Conservation (phyloP, 2,113 vertebrate species). For the Atlantisia rogersi region DNA sequence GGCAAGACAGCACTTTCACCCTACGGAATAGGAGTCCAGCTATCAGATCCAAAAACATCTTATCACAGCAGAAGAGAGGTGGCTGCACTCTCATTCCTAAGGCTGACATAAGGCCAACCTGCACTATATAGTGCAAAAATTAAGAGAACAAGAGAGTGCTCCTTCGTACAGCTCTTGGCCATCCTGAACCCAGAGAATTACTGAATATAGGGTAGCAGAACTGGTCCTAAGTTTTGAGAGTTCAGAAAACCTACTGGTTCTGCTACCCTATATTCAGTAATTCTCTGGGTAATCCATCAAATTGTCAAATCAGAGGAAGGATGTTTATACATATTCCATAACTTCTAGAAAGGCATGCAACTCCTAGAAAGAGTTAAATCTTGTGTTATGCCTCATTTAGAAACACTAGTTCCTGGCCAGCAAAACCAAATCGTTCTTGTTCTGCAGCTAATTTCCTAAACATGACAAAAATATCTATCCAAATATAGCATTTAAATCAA, state of each 20-base stretch:
- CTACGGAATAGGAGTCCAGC: not conserved
- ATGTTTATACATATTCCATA: not conserved
- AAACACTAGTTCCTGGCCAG: not conserved
- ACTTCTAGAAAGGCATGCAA: not conserved
- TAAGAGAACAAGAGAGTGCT: not conserved
- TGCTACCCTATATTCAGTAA: not conserved
- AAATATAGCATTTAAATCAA: not conserved
- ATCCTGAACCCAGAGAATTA: not conserved
- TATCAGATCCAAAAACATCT: not conserved
- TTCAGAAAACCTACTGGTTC: not conserved
- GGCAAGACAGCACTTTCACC: not conserved
- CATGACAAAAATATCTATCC: not conserved
- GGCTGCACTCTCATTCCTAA: not conserved
- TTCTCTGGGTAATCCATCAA: not conserved
- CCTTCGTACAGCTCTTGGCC: accelerated
- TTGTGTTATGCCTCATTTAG: not conserved
- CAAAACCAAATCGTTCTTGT: not conserved
- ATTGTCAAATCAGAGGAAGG: not conserved
- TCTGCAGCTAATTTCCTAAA: not conserved
- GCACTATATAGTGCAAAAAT: not conserved
- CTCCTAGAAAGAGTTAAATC: not conserved
- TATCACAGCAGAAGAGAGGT: not conserved
- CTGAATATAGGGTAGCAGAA: no score
- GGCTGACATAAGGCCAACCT: accelerated
- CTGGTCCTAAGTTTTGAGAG: no score